Conservation (phyloP, 2,113 vertebrate genomes). For the Progne subis region DNA sequence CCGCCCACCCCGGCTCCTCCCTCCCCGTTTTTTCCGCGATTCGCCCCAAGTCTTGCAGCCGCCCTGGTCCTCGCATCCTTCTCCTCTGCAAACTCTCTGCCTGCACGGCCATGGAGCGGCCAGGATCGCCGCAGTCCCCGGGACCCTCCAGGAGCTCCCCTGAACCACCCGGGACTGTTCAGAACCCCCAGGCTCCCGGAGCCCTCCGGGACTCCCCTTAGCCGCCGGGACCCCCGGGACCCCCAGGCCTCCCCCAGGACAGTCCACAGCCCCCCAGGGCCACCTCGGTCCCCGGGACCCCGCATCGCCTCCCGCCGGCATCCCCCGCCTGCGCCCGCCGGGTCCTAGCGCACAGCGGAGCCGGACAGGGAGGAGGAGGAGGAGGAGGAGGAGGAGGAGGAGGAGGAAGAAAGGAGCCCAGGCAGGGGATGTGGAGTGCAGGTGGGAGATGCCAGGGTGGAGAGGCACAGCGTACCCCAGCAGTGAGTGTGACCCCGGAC, state of each 20-base stretch:
- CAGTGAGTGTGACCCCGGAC: fast-evolving
- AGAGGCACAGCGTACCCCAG: neutral
- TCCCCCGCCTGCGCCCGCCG: neutral
- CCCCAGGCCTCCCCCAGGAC: neutral
- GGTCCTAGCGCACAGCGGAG: neutral
- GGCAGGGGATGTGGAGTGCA: neutral
- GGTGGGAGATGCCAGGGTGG: neutral
- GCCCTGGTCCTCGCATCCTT: neutral
- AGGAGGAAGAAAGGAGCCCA: neutral
- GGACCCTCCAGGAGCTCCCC: neutral
- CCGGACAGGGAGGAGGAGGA: neutral
- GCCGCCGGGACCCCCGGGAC: neutral
- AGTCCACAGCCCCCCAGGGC: neutral
- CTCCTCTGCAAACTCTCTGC: neutral
- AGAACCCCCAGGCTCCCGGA: neutral
- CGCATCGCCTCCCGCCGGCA: neutral
- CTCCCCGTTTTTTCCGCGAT: neutral
- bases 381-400: too few relatives aligned
- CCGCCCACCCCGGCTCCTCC: neutral
- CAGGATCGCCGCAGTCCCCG: neutral
- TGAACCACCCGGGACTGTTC: neutral
- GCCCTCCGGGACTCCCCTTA: neutral
- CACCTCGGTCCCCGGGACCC: neutral
- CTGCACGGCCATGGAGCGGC: neutral
- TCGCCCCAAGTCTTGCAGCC: neutral